Conservation (phyloP, 2,113 vertebrate genomes). For the Corynorhinus townsendii region DNA sequence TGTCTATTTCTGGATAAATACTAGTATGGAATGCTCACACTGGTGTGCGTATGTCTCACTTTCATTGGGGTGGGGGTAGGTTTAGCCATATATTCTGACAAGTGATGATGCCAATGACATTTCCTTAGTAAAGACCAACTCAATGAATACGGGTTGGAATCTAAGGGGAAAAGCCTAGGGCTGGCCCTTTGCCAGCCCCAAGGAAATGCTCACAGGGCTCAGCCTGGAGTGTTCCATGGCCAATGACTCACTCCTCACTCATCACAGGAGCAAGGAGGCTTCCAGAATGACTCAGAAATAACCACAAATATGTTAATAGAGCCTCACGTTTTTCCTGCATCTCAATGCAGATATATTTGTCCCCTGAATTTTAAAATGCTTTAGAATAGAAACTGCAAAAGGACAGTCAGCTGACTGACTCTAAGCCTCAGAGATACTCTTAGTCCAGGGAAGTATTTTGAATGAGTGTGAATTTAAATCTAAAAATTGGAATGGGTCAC, state of each 20-base stretch:
- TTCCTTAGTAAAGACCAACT: neutral
- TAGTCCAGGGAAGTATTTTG: neutral
- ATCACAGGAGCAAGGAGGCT: neutral
- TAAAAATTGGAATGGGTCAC: neutral
- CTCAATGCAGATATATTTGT: neutral
- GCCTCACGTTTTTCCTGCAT: neutral
- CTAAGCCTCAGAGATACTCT: neutral
- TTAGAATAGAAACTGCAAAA: neutral
- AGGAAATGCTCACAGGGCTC: neutral
- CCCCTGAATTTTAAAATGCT: neutral
- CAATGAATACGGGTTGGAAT: neutral
- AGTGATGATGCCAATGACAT: neutral
- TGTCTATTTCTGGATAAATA: neutral
- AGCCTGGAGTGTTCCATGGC: neutral
- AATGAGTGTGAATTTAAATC: neutral
- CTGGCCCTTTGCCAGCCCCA: neutral
- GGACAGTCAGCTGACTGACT: neutral
- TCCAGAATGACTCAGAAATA: neutral
- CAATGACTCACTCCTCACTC: neutral
- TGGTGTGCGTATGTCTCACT: neutral
- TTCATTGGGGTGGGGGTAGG: neutral
- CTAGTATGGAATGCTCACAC: neutral
- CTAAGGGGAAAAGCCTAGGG: neutral
- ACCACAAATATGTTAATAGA: neutral
- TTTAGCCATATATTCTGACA: neutral